phyloP scores from a whole-genome alignment of 2,113 vertebrate species.

The Neolamprologus hecqui region DNA sequence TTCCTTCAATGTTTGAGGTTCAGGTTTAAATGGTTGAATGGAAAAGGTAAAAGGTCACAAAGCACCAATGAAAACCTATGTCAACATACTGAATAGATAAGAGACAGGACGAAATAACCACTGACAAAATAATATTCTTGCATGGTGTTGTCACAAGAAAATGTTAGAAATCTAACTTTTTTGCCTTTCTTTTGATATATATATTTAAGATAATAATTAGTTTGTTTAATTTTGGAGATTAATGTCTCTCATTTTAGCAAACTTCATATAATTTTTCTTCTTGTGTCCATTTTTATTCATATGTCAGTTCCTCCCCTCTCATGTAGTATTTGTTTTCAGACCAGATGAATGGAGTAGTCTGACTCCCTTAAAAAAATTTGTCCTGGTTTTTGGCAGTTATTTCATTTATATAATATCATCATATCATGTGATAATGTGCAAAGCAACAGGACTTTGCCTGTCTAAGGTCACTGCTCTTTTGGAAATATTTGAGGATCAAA shows the following conservation, averaged over 20 bases:
- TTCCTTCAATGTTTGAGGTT: not conserved
- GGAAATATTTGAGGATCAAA: not conserved
- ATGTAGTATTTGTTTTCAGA: not conserved
- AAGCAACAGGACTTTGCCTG: not conserved
- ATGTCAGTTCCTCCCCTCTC: not conserved
- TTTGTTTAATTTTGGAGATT: not conserved
- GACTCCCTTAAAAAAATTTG: not conserved
- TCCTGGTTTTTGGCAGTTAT: not conserved
- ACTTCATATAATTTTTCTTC: not conserved
- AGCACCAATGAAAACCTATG: not conserved
- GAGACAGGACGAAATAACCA: not conserved
- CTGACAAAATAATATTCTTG: not conserved
- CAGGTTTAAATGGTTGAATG: rapidly evolving
- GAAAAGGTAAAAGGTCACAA: not conserved
- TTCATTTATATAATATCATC: not conserved
- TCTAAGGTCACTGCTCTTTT: not conserved
- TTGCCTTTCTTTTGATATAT: not conserved
- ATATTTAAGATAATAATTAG: not conserved
- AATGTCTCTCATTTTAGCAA: not conserved
- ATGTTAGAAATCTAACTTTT: not conserved
- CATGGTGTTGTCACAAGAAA: not conserved
- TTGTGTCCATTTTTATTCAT: not conserved
- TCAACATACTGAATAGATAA: not conserved
- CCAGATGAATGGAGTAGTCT: not conserved
- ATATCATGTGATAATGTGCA: not conserved